phyloP scores from a whole-genome alignment of 1,140 invertebrate species.

The Conopomorpha cramerella region DNA sequence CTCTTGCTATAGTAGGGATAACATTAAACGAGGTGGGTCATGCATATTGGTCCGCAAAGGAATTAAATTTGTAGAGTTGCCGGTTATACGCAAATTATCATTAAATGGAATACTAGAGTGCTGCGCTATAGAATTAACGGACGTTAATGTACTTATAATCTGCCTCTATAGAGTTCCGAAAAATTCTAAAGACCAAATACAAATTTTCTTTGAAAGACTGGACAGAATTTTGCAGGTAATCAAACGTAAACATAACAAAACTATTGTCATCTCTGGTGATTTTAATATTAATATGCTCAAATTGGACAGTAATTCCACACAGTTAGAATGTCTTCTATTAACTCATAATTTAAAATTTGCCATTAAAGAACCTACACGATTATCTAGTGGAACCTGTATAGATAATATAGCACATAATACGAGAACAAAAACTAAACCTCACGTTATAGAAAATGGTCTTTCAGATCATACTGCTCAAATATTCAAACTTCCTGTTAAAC shows the following conservation, averaged over 20 bases:
- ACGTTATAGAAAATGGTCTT: neutral
- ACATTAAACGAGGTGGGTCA: conserved; percentile 2
- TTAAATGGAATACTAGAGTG: conserved; percentile 2
- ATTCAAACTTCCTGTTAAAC: conserved; percentile 1
- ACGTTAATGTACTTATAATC: conserved; percentile 1
- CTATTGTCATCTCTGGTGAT: conserved; percentile 3
- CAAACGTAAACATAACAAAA: neutral
- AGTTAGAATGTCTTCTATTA: conserved; percentile 1
- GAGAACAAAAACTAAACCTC: neutral
- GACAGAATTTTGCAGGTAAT: neutral
- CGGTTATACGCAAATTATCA: conserved; percentile 1
- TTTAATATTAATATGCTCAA: conserved; percentile 4
- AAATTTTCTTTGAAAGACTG: conserved; percentile 2
- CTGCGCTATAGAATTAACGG: conserved; percentile 1
- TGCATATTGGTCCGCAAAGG: conserved; percentile 3
- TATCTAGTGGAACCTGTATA: conserved; percentile 3
- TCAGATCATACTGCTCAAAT: conserved; percentile 5
- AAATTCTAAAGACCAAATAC: conserved; percentile 1
- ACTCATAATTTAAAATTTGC: conserved; percentile 2
- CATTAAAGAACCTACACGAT: conserved; percentile 2
- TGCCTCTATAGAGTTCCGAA: conserved; percentile 4
- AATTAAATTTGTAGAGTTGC: neutral
- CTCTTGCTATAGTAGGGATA: neutral
- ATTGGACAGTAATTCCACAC: neutral
- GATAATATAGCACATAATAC: conserved; percentile 3